Conservation (phyloP, 2,797 vertebrate genomes). For the Pipistrellus kuhlii region DNA sequence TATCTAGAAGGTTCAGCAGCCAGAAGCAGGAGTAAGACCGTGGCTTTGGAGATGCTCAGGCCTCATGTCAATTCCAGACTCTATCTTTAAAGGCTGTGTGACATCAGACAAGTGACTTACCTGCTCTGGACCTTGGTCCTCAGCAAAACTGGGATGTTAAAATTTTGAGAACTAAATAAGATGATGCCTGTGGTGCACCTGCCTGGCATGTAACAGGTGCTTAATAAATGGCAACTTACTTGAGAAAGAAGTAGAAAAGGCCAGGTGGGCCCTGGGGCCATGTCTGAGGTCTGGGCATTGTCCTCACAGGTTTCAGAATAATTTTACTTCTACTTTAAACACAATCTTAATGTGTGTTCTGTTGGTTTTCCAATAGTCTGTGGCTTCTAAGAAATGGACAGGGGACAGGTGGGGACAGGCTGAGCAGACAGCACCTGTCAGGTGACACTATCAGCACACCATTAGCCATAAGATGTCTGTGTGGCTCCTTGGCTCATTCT, state of each 20-base stretch:
- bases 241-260: not conserved
- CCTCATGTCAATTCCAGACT: not conserved
- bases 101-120: not conserved
- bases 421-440: not conserved
- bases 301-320: not conserved
- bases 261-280: not conserved
- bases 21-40: not conserved
- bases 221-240: not conserved
- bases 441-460: not conserved
- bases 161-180: not conserved
- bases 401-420: not conserved
- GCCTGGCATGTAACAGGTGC: not conserved
- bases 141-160: not conserved
- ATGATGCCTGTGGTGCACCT: not conserved
- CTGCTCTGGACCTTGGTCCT: slow-evolving; percentile 10
- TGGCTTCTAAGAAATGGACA: not conserved
- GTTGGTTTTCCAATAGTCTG: not conserved
- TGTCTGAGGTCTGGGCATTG: not conserved
- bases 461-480: not conserved
- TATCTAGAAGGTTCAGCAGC: not conserved
- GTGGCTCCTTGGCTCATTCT: not conserved
- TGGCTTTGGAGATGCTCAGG: not conserved
- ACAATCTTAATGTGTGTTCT: not conserved
- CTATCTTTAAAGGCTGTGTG: not conserved
- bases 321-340: not conserved